Percentiles rank a stretch among this genome's conserved stretches.
Evolutionary conservation across 1,140 invertebrate genomes (phyloP).

Genomic region (Mylabris phalerata): DNA sequence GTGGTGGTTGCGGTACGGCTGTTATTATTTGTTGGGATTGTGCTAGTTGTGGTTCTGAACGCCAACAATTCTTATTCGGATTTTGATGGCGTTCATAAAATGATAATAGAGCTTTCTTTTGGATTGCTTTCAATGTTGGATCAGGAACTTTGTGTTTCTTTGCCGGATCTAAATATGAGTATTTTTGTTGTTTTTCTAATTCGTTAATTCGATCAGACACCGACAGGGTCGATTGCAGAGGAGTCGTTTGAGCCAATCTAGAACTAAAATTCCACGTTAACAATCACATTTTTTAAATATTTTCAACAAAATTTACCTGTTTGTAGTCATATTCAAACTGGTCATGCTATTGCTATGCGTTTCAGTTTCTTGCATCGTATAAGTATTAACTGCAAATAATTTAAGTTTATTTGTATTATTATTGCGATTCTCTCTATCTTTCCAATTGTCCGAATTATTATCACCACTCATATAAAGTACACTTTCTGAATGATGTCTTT

Average conservation of each 20-base stretch:
- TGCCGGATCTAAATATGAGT: slow-evolving; percentile 67
- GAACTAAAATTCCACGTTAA: slow-evolving; percentile 3
- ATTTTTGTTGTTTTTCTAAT: slow-evolving; percentile 60
- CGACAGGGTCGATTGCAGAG: slow-evolving; percentile 47
- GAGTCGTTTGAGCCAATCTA: slow-evolving; percentile 22
- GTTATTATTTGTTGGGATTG: slow-evolving; percentile 29
- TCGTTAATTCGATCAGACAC: slow-evolving; percentile 72
- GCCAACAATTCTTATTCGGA: slow-evolving; percentile 47
- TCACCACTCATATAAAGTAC: slow-evolving; percentile 58
- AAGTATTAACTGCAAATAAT: slow-evolving; percentile 52
- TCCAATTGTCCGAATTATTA: slow-evolving; percentile 27
- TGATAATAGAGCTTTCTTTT: slow-evolving; percentile 78
- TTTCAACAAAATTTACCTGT: slow-evolving; percentile 22
- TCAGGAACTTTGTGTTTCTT: slow-evolving; percentile 68
- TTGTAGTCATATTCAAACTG: slow-evolving; percentile 15
- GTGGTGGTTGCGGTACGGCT: slow-evolving; percentile 47
- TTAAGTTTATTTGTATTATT: slow-evolving; percentile 45
- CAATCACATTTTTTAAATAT: not conserved
- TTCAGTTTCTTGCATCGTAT: slow-evolving; percentile 47
- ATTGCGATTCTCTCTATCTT: slow-evolving; percentile 38
- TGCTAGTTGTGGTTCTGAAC: slow-evolving; percentile 54
- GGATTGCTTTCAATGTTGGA: slow-evolving; percentile 75
- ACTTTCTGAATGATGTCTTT: slow-evolving; percentile 74
- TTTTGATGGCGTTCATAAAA: slow-evolving; percentile 70
- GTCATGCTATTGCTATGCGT: slow-evolving; percentile 14